Conservation (phyloP, 2,888 invertebrate species). For the Eurytoma adleriae region DNA sequence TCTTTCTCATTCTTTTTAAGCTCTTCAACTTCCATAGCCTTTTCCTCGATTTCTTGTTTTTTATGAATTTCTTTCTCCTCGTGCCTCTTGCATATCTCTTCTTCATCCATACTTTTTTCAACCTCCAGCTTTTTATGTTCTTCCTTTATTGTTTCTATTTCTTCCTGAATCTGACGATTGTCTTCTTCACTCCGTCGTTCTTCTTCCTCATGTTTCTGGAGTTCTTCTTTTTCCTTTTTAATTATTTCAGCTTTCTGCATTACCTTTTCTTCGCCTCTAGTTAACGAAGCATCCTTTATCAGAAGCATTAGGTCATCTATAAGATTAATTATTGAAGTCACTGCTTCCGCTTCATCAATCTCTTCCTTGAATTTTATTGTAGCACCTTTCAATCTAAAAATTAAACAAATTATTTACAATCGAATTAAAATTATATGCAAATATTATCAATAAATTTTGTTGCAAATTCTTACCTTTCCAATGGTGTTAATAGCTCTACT, state of each 20-base stretch:
- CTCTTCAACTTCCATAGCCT: too few species aligned
- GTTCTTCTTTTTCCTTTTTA: constrained; percentile 24
- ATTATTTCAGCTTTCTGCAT: constrained; percentile 18
- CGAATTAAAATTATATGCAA: constrained; percentile 10
- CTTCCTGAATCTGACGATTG: constrained; percentile 61
- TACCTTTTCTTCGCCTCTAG: neutral
- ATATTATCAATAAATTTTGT: neutral
- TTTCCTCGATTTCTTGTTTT: too few species aligned
- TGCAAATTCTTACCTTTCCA: constrained; percentile 59
- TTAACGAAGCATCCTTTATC: constrained; percentile 19
- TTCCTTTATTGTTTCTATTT: constrained; percentile 43
- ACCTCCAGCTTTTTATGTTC: constrained; percentile 8
- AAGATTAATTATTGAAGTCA: constrained; percentile 63
- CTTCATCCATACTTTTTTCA: neutral
- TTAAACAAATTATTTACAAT: neutral
- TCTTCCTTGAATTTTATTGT: constrained; percentile 61
- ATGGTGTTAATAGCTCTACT: constrained; percentile 63
- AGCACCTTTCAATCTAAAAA: constrained; percentile 61
- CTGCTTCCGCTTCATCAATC: constrained; percentile 53
- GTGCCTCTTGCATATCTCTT: neutral
- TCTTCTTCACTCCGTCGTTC: constrained; percentile 64
- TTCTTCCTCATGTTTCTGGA: constrained; percentile 61
- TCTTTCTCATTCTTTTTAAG: too few species aligned
- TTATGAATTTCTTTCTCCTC: too few species aligned
- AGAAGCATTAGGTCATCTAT: constrained; percentile 63